Percentiles rank a stretch among this genome's conserved stretches.
Conservation (phyloP, 2,113 vertebrate species). For the human region GRCh38 chr15:29677001-29677500, state of each 20-base stretch:
- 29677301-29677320: neutral
- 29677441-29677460: neutral
- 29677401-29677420: neutral
- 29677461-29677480: neutral
- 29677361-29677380: neutral
- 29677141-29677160: slow-evolving; percentile 42
- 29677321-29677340: neutral
- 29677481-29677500: neutral
- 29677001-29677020: neutral
- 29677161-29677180: neutral
- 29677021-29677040: neutral
- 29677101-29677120: neutral
- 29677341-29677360: neutral
- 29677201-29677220: slow-evolving; percentile 44
- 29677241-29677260: slow-evolving; percentile 59
- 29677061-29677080: neutral
- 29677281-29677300: neutral
- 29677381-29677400: neutral
- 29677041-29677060: neutral
- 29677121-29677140: slow-evolving; percentile 55
- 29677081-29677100: slow-evolving; percentile 35
- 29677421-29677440: neutral
- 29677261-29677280: neutral
- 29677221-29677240: neutral
- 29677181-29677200: slow-evolving; percentile 32